Percentiles rank a stretch among this genome's conserved stretches.
These are phyloP conservation scores for Oplegnathus fasciatus DNA, from an alignment of 2,113 vertebrate genomes.

Conservation along the genomic window DNA sequence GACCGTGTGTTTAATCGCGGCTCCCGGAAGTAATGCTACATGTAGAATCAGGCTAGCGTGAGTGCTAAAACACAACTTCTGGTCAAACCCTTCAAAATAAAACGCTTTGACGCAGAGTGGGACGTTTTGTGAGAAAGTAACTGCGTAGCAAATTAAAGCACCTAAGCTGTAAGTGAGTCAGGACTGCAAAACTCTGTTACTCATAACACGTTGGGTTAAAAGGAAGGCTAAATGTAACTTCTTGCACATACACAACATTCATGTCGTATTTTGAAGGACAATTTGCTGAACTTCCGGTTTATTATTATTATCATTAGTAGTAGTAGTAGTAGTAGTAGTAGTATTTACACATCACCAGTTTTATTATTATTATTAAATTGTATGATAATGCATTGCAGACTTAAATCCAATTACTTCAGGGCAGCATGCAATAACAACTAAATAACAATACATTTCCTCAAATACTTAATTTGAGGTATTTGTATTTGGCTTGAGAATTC, in stretches of 20 bases:
- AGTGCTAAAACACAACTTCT: background rate
- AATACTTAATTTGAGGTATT: background rate
- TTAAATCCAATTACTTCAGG: no score
- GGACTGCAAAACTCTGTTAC: rapidly evolving
- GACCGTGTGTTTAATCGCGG: no score
- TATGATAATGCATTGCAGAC: no score
- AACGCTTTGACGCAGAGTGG: background rate
- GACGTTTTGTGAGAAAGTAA: background rate
- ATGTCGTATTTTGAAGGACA: background rate
- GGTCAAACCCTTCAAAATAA: slow-evolving; percentile 49
- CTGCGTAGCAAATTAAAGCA: background rate
- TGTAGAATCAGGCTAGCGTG: rapidly evolving
- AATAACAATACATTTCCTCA: background rate
- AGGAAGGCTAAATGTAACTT: background rate
- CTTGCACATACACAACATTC: background rate
- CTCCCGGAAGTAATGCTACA: background rate
- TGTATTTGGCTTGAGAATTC: background rate
- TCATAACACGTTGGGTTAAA: background rate
- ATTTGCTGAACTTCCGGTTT: background rate
- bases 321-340: no score
- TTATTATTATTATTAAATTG: no score
- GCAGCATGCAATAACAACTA: no score
- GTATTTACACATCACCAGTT: background rate
- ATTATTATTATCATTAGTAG: background rate
- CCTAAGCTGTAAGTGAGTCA: background rate